Evolutionary conservation across 1,140 invertebrate genomes (phyloP), one percentile per base, ranked within the genome.

Genomic region (Rhyzopertha dominica): DNA sequence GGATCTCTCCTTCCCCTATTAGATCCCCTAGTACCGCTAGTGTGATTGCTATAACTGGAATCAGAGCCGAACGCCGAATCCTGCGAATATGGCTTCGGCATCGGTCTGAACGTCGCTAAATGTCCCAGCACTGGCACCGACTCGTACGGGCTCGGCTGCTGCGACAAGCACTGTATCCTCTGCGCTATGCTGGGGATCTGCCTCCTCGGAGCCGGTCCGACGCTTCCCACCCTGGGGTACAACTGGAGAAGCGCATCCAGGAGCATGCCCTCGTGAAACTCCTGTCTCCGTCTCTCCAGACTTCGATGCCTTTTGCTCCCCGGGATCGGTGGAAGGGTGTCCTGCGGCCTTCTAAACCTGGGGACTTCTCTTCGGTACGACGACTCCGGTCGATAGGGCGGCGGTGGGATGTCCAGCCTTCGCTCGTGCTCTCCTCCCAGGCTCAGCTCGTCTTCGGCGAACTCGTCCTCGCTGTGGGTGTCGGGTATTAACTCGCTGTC

Each of bases 11-110:
- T 49, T 13, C 62, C 62, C 19, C 65, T 45, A 45, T 59, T 65
- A 7, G 65, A 67, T 8, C 62, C 58, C 23, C 65, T 53, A 2
- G 64, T 66, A 1, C 62, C 56, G 43, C 58, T 63, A 22, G 81
- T 82, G 46, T 82, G 76, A 54, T 83, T 80, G 51, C 80, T 82
- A 55, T 82, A 83, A 0, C 81, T 80, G 13, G 80, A 82, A 58
- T 83, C 81, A 14, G 77, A 80, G 4, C 77, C 77, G 28, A 80
- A 78, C 23, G 76, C 75, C 2, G 78, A 81, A 47, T 74, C 72
- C 29, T 66, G 65, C 32, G 66, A 68, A 34, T 67, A 67, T 4
- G 64, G 60, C 49, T 67, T 67, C 9, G 62, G 66, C n/a, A 61
- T 56, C 19, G 59, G 63, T 30, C 60, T 49, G 51, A 59, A 68